Percentiles rank a stretch among this genome's conserved stretches.
Conservation (phyloP, 2,888 invertebrate species). For the Adelphocoris suturalis region DNA sequence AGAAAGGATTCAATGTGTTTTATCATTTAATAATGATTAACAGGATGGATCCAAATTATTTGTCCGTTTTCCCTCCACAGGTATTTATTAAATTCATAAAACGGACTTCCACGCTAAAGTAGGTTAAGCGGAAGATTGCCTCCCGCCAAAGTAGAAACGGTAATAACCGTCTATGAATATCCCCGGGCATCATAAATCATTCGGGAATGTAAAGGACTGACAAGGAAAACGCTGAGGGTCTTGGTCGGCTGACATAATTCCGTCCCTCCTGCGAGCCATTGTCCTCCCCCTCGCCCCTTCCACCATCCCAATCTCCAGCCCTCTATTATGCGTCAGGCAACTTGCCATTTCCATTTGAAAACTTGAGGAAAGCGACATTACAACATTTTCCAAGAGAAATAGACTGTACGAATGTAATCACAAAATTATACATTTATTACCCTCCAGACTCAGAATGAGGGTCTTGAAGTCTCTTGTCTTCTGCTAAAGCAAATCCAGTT, state of each 20-base stretch:
- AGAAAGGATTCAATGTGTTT: no score
- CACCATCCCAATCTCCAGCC: not conserved
- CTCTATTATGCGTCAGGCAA: slow-evolving; percentile 27
- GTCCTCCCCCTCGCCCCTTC: not conserved
- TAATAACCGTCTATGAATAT: slow-evolving; percentile 48
- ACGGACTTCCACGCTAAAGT: slow-evolving; percentile 2
- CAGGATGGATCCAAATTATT: no score
- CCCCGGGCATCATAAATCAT: slow-evolving; percentile 48
- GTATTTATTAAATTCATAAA: slow-evolving; percentile 21
- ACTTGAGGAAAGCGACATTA: slow-evolving; percentile 32
- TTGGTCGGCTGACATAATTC: slow-evolving; percentile 55
- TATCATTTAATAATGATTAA: no score
- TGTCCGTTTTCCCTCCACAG: no score
- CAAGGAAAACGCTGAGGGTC: slow-evolving; percentile 53
- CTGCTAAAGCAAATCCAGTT: not conserved
- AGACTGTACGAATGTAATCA: not conserved
- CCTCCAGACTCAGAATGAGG: not conserved
- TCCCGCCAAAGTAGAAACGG: slow-evolving; percentile 39
- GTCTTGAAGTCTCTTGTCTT: not conserved
- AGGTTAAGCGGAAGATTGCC: slow-evolving; percentile 42
- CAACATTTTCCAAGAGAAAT: slow-evolving; percentile 11
- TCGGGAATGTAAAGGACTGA: slow-evolving; percentile 57
- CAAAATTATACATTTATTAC: slow-evolving; percentile 33
- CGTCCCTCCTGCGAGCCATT: slow-evolving; percentile 27
- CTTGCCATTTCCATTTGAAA: slow-evolving; percentile 36